Conservation (phyloP, 2,888 invertebrate species). For the Drosophila infuscata region DNA sequence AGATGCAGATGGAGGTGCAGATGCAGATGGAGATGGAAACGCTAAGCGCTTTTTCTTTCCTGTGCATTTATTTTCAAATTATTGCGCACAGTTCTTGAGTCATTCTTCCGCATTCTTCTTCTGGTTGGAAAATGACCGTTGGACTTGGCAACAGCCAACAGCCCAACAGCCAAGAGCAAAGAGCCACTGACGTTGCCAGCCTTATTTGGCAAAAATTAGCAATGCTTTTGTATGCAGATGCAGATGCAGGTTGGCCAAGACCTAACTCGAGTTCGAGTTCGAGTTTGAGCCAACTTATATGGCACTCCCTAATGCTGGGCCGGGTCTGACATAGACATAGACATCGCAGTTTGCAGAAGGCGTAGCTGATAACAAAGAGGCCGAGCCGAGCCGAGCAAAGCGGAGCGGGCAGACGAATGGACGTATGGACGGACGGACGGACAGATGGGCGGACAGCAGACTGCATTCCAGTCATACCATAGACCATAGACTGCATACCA, state of each 20-base stretch:
- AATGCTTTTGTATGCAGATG: slow-evolving; percentile 56
- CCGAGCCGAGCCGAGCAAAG: slow-evolving; percentile 41
- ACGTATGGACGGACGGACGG: background rate
- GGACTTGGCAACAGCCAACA: slow-evolving; percentile 50
- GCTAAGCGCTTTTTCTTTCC: slow-evolving; percentile 71
- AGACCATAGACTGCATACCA: slow-evolving; percentile 54
- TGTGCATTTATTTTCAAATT: slow-evolving; percentile 82
- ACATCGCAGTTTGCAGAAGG: slow-evolving; percentile 36
- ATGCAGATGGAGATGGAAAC: slow-evolving; percentile 62
- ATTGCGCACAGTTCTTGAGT: slow-evolving; percentile 80
- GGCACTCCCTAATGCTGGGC: slow-evolving; percentile 55
- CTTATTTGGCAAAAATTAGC: slow-evolving; percentile 76
- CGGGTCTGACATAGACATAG: slow-evolving; percentile 7
- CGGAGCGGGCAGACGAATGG: slow-evolving; percentile 20
- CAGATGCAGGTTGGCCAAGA: slow-evolving; percentile 39
- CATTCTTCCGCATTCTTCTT: slow-evolving; percentile 82
- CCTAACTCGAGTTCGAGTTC: background rate
- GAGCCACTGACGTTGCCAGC: slow-evolving; percentile 38
- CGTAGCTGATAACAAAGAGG: slow-evolving; percentile 50
- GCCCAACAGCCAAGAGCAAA: background rate
- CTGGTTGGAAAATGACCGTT: slow-evolving; percentile 75
- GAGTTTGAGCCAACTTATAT: slow-evolving; percentile 15
- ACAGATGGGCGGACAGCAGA: slow-evolving; percentile 16
- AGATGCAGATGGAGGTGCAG: slow-evolving; percentile 57
- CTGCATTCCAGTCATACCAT: slow-evolving; percentile 74